Evolutionary conservation across 1,140 invertebrate species (phyloP).

Genomic region (Antheraea pernyi): DNA sequence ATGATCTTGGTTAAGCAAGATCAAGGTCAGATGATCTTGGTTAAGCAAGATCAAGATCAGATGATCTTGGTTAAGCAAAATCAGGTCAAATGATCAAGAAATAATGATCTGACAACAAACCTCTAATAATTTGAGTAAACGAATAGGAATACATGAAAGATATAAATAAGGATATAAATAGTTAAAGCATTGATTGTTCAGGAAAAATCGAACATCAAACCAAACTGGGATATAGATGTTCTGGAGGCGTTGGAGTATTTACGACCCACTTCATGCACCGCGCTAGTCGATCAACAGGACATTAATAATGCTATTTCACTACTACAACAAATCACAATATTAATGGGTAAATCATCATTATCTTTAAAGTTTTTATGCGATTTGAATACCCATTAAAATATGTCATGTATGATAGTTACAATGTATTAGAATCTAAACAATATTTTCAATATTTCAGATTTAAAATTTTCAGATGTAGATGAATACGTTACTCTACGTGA

Average conservation of each 20-base stretch:
- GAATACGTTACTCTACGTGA: neutral
- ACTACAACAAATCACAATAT: neutral
- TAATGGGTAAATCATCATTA: neutral
- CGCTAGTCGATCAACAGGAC: neutral
- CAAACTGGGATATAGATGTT: neutral
- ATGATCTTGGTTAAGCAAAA: no score
- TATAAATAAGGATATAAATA: neutral
- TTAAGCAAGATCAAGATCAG: no score
- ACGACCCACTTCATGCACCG: neutral
- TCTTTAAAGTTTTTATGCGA: no score
- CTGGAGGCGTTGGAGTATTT: neutral
- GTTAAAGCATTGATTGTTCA: neutral
- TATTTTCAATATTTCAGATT: neutral
- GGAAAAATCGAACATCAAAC: neutral
- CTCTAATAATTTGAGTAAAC: no score
- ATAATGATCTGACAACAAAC: no score
- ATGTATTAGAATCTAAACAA: no score
- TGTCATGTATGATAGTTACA: no score
- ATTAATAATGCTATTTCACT: neutral
- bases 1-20: no score
- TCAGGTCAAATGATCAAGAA: no score
- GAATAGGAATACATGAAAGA: no score
- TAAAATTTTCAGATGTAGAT: neutral
- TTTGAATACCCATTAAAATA: no score
- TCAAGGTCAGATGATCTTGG: no score